Base-by-base conservation (phyloP, 1,140 invertebrate genomes). In the Zophobas atratus region DNA sequence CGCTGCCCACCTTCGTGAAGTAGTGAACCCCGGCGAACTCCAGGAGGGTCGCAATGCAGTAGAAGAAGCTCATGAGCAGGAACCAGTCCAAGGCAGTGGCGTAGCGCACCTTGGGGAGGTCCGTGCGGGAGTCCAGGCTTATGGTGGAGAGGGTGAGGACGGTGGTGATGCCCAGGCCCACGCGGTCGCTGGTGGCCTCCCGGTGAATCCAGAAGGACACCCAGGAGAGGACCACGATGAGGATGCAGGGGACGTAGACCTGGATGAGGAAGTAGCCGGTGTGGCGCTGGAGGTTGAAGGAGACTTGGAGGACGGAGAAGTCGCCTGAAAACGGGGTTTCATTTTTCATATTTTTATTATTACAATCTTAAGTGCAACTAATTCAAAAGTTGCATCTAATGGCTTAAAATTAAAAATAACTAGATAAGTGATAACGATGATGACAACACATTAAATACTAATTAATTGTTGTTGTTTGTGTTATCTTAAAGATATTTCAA, bases 131-230 rank as follows among this genome's bases (percentile, higher is more conserved):
- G 86, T 98, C 97, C 60, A 98, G 87, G 82, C 95, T 97, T 78
- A 98, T 97, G 1, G 95, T 97, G 0, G 95, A 96, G 1, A 97
- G 88, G 0, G 97, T 98, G 51, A 98, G 88, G 3, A 98, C 96
- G 0, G 96, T 96, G 0, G 96, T 98, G 3, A 98, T 96, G 33
- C 97, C 96, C 38, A 91, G 85, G 0, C 91, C 90, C 0, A 92
- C 91, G 1, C 92, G 87, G 80, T 92, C 91, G 72, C 91, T 92
- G 0, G 97, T 98, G 0, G 97, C 97, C 95, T 99, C 97, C 35
- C 97, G 90, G 88, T 98, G 96, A 81, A 98, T 96, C 96, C 97
- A 99, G 86, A 99, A 99, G 0, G 96, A 97, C 0, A 99, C 97
- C 96, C 97, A 99, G 0, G 96, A 98, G 0, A 99, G 88, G 0